Base-by-base conservation (phyloP, 2,888 invertebrate genomes). In the Eristalis arbustorum region DNA sequence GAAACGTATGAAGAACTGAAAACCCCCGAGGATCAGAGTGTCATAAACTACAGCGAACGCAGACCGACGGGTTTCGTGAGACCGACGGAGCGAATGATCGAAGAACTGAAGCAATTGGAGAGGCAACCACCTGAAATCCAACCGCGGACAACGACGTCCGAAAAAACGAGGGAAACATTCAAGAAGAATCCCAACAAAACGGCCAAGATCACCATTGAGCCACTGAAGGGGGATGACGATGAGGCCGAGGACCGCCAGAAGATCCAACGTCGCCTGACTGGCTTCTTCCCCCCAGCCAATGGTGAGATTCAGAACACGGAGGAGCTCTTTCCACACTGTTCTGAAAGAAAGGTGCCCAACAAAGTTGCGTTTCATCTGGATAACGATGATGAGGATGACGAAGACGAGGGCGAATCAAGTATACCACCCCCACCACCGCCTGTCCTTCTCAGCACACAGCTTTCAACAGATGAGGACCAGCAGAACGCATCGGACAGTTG, bases 401-500 rank as follows among this genome's bases (percentile, higher is more conserved):
- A 31, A 4, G 69, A 76, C 63, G 57, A 75, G 11, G 77, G 81
- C 14, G 74, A 75, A 37, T 22, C 64, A 42, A 59, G 77, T 56
- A 23, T 69, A 66, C 67, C 57, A 68, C 73, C n/a, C n/a, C n/a
- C 28, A 61, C 49, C 49, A 31, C 78, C 75, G 71, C 89, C 90
- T 10, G 82, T 88, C 3, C 88, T 91, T 0, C 91, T 91, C 74
- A 89, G 90, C 57, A 88, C 88, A 2, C 91, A 90, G 61, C 81
- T 90, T 13, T 90, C 91, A 1, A 88, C 77, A 3, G 89, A 88
- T 10, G 89, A 89, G n/a, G 88, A 89, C 3, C 23, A 11, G 28
- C 23, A 11, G 28, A 66, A 76, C 28, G 75, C 89, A 88, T 81
- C 83, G 11, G 92, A 93, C 75, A 94, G 93, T 74, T 94, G 94